These are phyloP conservation scores for Chironomus riparius DNA, from an alignment of 2,888 invertebrate species.

Conservation along the genomic window DNA sequence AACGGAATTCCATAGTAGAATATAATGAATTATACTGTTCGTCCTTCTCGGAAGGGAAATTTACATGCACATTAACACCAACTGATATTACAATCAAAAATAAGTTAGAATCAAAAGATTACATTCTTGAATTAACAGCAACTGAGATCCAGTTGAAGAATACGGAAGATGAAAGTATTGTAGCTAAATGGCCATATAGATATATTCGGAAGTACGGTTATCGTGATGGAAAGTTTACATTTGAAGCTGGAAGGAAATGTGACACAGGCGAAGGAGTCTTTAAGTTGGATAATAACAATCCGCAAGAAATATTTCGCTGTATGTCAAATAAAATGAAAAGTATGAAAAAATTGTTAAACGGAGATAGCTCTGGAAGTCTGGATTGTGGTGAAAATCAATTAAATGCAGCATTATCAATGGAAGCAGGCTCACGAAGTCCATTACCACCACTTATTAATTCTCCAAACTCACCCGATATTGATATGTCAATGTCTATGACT, in stretches of 20 bases:
- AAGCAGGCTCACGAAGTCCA: conserved; percentile 73
- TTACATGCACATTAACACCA: conserved; percentile 64
- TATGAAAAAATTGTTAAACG: conserved; percentile 74
- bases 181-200: conserved; percentile 76
- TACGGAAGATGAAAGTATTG: conserved; percentile 54
- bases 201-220: conserved; percentile 80
- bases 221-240: conserved; percentile 74
- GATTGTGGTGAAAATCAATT: conserved; percentile 69
- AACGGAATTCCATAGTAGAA: conserved; percentile 50
- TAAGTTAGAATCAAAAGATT: conserved; percentile 59
- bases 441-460: conserved; percentile 51
- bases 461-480: conserved; percentile 40
- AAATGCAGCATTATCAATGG: conserved; percentile 64
- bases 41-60: conserved; percentile 67
- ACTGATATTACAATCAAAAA: conserved; percentile 73
- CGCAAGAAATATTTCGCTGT: conserved; percentile 73
- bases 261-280: conserved; percentile 78
- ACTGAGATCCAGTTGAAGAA: conserved; percentile 63
- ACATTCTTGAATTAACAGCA: conserved; percentile 63
- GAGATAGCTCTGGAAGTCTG: conserved; percentile 53
- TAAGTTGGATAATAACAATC: conserved; percentile 69
- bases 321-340: conserved; percentile 76
- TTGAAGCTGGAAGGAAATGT: conserved; percentile 81
- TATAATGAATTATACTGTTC: conserved; percentile 84
- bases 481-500: conserved; percentile 31